Conservation (phyloP, 2,888 invertebrate species). For the Seira ritae region DNA sequence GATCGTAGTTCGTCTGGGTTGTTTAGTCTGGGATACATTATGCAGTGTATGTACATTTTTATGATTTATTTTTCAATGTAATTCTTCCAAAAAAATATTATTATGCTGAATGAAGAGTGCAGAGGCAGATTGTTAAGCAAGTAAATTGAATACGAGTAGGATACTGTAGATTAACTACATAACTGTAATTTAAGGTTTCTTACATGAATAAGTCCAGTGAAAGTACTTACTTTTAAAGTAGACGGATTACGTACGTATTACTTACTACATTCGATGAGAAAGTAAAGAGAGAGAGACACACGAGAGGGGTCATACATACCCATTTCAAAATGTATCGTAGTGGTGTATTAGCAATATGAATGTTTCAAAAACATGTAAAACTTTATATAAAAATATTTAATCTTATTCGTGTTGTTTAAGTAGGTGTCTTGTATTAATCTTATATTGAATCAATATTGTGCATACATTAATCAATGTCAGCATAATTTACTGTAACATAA, state of each 20-base stretch:
- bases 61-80: not conserved
- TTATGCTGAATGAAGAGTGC: too few species aligned
- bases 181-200: too few species aligned
- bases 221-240: too few species aligned
- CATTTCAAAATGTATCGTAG: conserved; percentile 54
- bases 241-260: too few species aligned
- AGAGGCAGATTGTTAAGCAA: not conserved
- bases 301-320: conserved; percentile 37
- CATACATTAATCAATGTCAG: not conserved
- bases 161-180: too few species aligned
- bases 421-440: not conserved
- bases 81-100: not conserved
- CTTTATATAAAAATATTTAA: conserved; percentile 23
- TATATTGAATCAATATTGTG: not conserved
- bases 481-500: not conserved
- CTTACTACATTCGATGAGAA: too few species aligned
- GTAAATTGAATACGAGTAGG: not conserved
- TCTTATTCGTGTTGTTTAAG: not conserved
- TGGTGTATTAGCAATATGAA: conserved; percentile 65
- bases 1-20: not conserved
- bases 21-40: not conserved
- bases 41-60: not conserved
- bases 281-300: not conserved
- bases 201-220: too few species aligned
- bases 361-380: conserved; percentile 41